Conservation (phyloP, 2,797 vertebrate genomes). For the Myotis myotis region DNA sequence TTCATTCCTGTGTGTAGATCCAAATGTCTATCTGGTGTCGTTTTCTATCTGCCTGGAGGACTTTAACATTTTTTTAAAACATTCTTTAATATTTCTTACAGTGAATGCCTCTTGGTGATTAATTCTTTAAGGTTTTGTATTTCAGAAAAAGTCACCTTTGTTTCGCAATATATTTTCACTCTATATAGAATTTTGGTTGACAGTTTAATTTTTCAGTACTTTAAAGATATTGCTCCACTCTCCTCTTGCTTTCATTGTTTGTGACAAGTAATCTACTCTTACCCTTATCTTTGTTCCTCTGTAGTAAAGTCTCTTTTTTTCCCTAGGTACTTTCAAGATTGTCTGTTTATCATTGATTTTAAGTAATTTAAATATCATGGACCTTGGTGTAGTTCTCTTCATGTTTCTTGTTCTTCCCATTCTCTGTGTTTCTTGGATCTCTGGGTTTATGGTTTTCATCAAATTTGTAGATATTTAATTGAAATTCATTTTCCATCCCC, state of each 20-base stretch:
- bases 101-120: background rate
- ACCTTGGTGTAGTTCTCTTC: background rate
- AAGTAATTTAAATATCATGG: slow-evolving; percentile 12
- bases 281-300: background rate
- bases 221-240: background rate
- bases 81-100: slow-evolving; percentile 6
- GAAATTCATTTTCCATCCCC: background rate
- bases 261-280: background rate
- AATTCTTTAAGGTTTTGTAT: slow-evolving; percentile 8
- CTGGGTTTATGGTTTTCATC: background rate
- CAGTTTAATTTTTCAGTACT: slow-evolving; percentile 5
- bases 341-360: background rate
- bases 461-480: background rate
- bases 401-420: background rate
- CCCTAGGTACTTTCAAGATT: background rate
- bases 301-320: background rate
- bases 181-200: background rate
- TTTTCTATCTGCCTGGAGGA: background rate
- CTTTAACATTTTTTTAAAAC: background rate
- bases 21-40: background rate
- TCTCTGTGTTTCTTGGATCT: background rate
- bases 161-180: slow-evolving; percentile 5
- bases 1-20: background rate
- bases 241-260: background rate
- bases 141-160: background rate